Evolutionary conservation across 2,888 invertebrate genomes (phyloP).

Genomic region (Blastobasis lacticolella): DNA sequence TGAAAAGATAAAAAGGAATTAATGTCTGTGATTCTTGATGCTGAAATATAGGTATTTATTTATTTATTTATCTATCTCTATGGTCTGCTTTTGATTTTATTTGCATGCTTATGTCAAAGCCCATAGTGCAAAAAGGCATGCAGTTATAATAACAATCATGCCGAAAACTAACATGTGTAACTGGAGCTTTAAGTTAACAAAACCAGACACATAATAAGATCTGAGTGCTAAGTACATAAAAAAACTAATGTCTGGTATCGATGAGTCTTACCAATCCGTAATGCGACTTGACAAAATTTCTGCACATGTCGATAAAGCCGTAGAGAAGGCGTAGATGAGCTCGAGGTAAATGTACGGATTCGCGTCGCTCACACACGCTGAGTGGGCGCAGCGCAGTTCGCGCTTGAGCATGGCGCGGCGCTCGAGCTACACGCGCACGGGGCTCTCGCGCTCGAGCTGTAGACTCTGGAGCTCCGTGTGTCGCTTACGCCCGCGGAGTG

Average conservation of each 20-base stretch:
- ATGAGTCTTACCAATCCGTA: not conserved
- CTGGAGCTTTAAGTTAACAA: too few species aligned
- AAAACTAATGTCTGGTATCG: not conserved
- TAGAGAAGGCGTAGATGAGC: not conserved
- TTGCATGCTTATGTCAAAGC: not conserved
- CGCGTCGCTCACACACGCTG: conserved; percentile 8
- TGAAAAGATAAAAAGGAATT: conserved; percentile 1
- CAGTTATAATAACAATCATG: too few species aligned
- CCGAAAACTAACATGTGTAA: too few species aligned
- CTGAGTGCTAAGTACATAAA: not conserved
- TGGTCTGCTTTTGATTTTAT: not conserved
- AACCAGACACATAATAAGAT: too few species aligned
- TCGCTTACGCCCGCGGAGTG: conserved; percentile 16
- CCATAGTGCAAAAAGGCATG: not conserved
- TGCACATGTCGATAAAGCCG: not conserved
- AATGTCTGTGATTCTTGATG: not conserved
- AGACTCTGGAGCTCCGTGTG: conserved; percentile 29
- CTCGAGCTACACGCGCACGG: conserved; percentile 57
- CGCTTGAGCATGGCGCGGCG: conserved; percentile 49
- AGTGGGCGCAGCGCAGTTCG: conserved; percentile 35
- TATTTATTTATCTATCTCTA: too few species aligned
- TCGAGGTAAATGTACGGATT: not conserved
- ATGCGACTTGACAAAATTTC: not conserved
- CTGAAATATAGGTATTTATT: not conserved
- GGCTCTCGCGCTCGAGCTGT: conserved; percentile 52